Evolutionary conservation across 2,113 vertebrate genomes (phyloP).

Genomic region (Oryzias celebensis): DNA sequence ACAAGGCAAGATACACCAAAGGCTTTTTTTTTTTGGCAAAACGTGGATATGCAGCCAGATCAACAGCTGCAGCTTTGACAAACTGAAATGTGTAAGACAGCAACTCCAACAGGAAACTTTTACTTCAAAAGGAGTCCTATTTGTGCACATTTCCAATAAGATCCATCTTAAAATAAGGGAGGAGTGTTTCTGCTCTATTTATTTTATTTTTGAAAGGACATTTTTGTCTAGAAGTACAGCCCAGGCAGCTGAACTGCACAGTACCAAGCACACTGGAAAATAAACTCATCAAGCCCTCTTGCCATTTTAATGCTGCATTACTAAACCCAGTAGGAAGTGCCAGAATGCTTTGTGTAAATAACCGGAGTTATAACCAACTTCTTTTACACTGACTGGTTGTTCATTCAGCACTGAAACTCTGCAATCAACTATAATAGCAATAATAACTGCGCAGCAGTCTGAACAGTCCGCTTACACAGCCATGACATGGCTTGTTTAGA

Average conservation of each 20-base stretch:
- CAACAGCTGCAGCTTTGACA: not conserved
- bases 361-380: conserved; percentile 15
- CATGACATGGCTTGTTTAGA: conserved; percentile 20
- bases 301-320: not conserved
- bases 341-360: conserved; percentile 10
- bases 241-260: not conserved
- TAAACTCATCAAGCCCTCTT: not conserved
- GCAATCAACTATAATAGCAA: conserved; percentile 46
- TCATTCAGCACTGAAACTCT: conserved; percentile 48
- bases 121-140: too few species aligned
- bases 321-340: not conserved
- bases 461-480: conserved; percentile 24
- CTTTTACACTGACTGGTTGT: conserved; percentile 17
- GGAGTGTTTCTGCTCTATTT: not conserved
- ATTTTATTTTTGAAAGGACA: not conserved
- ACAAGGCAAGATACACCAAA: too few species aligned
- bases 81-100: not conserved
- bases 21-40: too few species aligned
- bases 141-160: too few species aligned
- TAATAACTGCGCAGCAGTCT: conserved; percentile 32
- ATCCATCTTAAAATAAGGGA: not conserved
- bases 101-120: too few species aligned
- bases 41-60: too few species aligned
- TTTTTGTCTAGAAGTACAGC: not conserved
- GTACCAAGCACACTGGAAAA: not conserved